Conservation (phyloP, 2,113 vertebrate genomes). For the Phylloscopus trochilus region DNA sequence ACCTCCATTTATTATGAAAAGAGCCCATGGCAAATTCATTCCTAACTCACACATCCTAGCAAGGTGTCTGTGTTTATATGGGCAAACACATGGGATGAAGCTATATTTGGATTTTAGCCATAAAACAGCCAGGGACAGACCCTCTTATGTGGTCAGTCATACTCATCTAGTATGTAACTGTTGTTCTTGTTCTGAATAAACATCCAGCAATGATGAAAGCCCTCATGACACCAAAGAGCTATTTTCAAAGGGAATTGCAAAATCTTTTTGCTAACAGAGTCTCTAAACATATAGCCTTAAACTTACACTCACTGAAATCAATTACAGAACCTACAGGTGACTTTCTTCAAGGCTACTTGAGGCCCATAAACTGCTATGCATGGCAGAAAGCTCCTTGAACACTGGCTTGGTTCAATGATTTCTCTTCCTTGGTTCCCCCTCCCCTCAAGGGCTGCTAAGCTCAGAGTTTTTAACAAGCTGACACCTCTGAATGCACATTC, state of each 20-base stretch:
- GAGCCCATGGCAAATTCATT: neutral
- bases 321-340: neutral
- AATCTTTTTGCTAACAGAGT: neutral
- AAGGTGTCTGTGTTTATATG: slow-evolving; percentile 43
- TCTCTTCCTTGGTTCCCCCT: neutral
- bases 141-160: neutral
- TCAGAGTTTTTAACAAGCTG: slow-evolving; percentile 40
- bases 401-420: neutral
- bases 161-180: neutral
- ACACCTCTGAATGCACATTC: slow-evolving; percentile 40
- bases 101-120: slow-evolving; percentile 42
- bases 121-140: neutral
- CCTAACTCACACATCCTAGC: neutral
- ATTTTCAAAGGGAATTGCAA: slow-evolving; percentile 13
- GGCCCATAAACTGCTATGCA: neutral
- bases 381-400: neutral
- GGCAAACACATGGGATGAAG: neutral
- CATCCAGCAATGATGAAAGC: neutral
- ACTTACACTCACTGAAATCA: neutral
- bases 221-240: neutral
- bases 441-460: neutral
- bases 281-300: neutral
- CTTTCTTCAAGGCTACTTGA: neutral
- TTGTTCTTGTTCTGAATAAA: slow-evolving; percentile 22
- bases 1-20: neutral